Conservation (phyloP, 1,140 invertebrate species). For the Araneus ventricosus region DNA sequence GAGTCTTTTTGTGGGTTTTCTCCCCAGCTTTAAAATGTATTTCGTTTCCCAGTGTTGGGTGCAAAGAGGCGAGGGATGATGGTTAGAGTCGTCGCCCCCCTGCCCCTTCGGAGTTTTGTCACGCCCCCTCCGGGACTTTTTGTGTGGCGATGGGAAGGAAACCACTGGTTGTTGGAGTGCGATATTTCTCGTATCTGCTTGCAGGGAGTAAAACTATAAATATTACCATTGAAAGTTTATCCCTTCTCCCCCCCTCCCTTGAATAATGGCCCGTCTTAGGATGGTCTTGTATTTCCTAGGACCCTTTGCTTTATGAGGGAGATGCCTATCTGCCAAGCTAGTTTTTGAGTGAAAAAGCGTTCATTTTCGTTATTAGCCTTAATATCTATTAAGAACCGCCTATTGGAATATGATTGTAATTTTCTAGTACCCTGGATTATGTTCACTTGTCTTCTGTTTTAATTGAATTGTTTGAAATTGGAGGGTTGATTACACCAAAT, state of each 20-base stretch:
- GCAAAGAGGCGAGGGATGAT: not conserved
- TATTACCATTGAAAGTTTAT: conserved; percentile 23
- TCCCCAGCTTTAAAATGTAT: not conserved
- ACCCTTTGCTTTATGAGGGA: not conserved
- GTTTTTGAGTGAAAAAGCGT: no score
- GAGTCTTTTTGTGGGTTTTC: conserved; percentile 47
- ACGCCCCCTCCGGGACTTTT: conserved; percentile 47
- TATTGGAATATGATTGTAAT: no score
- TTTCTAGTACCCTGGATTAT: no score
- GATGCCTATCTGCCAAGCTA: not conserved
- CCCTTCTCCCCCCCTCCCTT: not conserved
- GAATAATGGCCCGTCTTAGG: not conserved
- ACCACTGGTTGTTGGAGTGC: not conserved
- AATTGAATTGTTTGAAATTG: no score
- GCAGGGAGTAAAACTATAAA: not conserved
- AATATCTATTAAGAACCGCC: no score
- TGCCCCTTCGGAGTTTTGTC: conserved; percentile 1
- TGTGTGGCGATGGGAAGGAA: not conserved
- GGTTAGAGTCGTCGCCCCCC: not conserved
- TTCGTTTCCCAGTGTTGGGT: not conserved
- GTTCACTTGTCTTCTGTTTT: no score
- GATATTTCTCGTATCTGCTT: not conserved
- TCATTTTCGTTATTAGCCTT: not conserved
- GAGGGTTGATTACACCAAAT: no score
- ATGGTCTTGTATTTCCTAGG: not conserved